Percentiles rank a stretch among this genome's conserved stretches.
Conservation (phyloP, 2,113 vertebrate species). For the Spilogale gracilis region DNA sequence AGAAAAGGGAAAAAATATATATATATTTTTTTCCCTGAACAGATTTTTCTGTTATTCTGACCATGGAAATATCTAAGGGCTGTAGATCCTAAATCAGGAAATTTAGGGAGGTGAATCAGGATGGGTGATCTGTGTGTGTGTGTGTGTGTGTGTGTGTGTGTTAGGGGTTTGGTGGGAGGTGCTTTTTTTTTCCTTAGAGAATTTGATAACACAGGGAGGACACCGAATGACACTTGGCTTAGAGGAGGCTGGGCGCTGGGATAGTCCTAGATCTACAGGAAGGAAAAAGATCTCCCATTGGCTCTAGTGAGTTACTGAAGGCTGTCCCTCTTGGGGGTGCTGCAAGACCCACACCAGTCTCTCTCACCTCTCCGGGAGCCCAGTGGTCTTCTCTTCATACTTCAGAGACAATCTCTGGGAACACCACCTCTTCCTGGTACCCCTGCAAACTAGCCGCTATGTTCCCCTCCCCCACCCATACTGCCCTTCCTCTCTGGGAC, state of each 20-base stretch:
- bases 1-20: neutral
- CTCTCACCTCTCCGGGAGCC: neutral
- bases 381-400: neutral
- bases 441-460: neutral
- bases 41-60: constrained; percentile 42
- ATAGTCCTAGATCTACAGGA: neutral
- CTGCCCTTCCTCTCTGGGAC: neutral
- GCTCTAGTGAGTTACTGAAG: neutral
- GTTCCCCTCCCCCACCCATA: no score
- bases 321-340: neutral
- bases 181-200: neutral
- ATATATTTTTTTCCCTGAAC: neutral
- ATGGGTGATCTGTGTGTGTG: neutral
- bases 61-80: neutral
- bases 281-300: neutral
- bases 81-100: neutral
- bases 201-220: neutral
- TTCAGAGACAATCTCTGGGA: neutral
- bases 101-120: neutral
- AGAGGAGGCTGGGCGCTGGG: neutral
- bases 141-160: no score
- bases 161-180: neutral
- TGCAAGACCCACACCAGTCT: neutral
- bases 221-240: neutral
- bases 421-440: neutral